Conservation (phyloP, 1,140 invertebrate species). For the Ceratina japonica region DNA sequence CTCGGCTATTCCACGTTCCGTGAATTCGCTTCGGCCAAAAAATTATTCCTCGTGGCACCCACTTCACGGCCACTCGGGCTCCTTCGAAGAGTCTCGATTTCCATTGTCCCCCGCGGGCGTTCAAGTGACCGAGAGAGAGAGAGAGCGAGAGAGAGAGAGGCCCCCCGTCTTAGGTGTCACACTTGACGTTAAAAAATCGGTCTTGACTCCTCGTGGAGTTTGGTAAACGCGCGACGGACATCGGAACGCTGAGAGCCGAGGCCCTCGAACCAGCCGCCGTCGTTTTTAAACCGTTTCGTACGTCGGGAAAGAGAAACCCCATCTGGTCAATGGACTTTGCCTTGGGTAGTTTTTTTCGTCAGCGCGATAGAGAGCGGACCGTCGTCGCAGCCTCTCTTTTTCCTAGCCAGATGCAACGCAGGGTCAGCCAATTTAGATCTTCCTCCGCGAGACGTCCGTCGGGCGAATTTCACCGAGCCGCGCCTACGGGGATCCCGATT, state of each 20-base stretch:
- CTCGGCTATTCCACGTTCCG: conserved; percentile 14
- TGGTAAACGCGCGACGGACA: conserved; percentile 28
- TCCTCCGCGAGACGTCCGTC: conserved; percentile 19
- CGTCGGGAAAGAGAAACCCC: conserved; percentile 46
- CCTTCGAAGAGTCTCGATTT: too few species aligned
- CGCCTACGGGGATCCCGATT: too few species aligned
- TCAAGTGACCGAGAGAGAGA: too few species aligned
- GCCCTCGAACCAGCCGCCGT: conserved; percentile 28
- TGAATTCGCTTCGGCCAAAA: neutral
- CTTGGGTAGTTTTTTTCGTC: conserved; percentile 55
- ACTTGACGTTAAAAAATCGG: too few species aligned
- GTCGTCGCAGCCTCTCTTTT: conserved; percentile 56
- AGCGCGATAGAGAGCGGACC: conserved; percentile 54
- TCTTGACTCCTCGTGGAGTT: too few species aligned
- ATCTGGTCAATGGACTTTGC: conserved; percentile 73
- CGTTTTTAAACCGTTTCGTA: conserved; percentile 34
- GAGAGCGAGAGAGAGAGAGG: too few species aligned
- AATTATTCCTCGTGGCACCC: too few species aligned
- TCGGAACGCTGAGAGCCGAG: neutral
- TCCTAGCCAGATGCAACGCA: conserved; percentile 65
- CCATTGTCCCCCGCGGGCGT: too few species aligned
- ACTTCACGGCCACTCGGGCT: too few species aligned
- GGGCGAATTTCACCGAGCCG: too few species aligned
- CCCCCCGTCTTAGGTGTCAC: too few species aligned
- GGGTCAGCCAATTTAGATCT: conserved; percentile 59